Evolutionary conservation across 23 tunicate genomes (phyloP).

Genomic region (Trididemnum nubilum): DNA sequence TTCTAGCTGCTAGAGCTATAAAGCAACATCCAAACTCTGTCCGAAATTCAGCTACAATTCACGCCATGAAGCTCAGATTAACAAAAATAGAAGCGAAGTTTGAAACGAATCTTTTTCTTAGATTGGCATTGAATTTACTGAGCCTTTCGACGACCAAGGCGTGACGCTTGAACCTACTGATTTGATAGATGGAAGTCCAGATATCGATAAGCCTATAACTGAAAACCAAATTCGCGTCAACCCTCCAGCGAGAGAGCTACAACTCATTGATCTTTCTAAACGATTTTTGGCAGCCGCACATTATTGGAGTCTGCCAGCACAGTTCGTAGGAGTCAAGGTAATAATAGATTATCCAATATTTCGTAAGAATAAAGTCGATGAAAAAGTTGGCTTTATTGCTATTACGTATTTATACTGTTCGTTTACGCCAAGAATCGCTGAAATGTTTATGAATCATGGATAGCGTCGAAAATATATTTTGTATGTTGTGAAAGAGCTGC

Average conservation of each 20-base stretch:
- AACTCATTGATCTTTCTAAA: constrained; percentile 95
- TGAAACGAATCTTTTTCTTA: no score
- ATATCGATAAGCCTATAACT: constrained; percentile 57
- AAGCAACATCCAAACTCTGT: no score
- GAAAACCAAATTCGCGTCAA: constrained; percentile 73
- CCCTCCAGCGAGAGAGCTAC: constrained; percentile 77
- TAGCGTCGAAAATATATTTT: no score
- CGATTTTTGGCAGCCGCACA: constrained; percentile 94
- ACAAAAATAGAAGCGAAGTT: no score
- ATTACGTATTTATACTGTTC: no score
- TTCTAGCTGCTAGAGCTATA: no score
- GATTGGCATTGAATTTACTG: constrained; percentile 61
- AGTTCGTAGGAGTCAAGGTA: constrained; percentile 91
- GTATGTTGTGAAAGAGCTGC: no score
- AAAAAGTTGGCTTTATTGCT: constrained; percentile 3
- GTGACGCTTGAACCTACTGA: constrained; percentile 63
- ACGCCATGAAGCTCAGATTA: no score
- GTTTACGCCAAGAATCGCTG: no score
- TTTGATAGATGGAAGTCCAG: constrained; percentile 50
- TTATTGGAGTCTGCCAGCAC: constrained; percentile 95
- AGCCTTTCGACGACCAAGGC: constrained; percentile 39
- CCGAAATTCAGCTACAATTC: no score
- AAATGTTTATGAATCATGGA: no score
- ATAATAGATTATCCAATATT: background rate
- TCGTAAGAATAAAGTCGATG: background rate